Evolutionary conservation across 2,888 invertebrate species (phyloP), one percentile per base, ranked within the genome.

Genomic region (Ischnura elegans): DNA sequence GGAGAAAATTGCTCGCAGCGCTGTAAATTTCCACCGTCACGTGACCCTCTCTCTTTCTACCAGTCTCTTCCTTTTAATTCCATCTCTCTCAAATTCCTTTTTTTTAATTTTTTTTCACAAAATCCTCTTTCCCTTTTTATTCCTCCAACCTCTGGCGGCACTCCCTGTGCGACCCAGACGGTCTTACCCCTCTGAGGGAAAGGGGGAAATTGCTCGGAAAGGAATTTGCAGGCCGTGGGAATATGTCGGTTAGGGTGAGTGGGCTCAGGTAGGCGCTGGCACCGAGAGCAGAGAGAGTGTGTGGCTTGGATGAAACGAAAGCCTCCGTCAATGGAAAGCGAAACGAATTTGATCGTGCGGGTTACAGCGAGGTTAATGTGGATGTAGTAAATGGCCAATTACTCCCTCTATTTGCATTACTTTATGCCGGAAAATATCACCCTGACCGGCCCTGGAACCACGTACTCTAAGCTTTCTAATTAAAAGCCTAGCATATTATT

Each of bases 11-110:
- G 19, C 86, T 86, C 86, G 86, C 43, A 46, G 86, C 21, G 86
- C 86, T 46, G 86, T 86, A 86, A 86, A 86, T 86, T 86, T 86
- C 86, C 86, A n/a, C 45, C 45, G 45, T 45, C 45, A 86, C 86
- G 86, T 45, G 5, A 13, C 42, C 16, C 43, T 6, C n/a, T 10
- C n/a, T 19, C 61, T 5, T 61, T 10, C 66, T 0, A 4, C 6
- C 86, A 45, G 5, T 0, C 25, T n/a, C 36, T 36, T 5, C 36
- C 36, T 36, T 2, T 47, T 47, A 5, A 47, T 47, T 5, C 47
- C 47, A 47, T 47, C 8, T 51, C 19, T 36, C 13, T 76, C 36
- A 36, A 76, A 76, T 76, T 76, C 76, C 76, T 76, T 16, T 86
- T 21, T 21, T 47, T 87, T 46, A 16, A 47, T 5, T 87, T 45